These are phyloP conservation scores for Pheosia tremula DNA, from an alignment of 2,888 invertebrate genomes.

Conservation along the genomic window DNA sequence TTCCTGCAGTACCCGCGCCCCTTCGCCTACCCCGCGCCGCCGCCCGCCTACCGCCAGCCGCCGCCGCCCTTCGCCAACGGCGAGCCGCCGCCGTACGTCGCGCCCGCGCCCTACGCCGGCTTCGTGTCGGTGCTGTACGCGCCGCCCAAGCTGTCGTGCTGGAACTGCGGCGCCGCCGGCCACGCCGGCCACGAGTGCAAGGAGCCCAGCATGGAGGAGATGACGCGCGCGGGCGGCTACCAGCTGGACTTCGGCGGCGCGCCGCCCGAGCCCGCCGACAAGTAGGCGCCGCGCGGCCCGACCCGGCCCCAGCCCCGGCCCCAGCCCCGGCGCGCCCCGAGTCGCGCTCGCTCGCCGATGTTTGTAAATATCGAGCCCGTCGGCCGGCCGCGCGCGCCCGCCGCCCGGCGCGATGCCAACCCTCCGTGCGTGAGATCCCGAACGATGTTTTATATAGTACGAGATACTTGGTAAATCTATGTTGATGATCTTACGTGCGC, in stretches of 20 bases:
- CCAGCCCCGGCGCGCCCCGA: constrained; percentile 16
- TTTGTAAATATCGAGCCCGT: no score
- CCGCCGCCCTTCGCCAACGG: constrained; percentile 78
- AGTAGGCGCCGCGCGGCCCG: constrained; percentile 50
- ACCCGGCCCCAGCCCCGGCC: constrained; percentile 19
- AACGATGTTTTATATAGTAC: constrained; percentile 48
- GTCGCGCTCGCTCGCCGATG: background rate
- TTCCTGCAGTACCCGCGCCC: constrained; percentile 70
- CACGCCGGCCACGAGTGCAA: constrained; percentile 95
- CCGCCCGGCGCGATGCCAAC: constrained; percentile 35
- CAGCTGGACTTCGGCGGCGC: constrained; percentile 87
- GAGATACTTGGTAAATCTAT: constrained; percentile 50
- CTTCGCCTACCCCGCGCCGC: constrained; percentile 71
- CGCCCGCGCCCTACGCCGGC: constrained; percentile 73
- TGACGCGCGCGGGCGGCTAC: constrained; percentile 90
- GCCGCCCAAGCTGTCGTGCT: constrained; percentile 90
- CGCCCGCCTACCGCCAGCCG: constrained; percentile 72
- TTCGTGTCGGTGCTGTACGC: constrained; percentile 83
- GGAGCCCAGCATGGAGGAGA: constrained; percentile 96
- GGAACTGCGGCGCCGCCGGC: constrained; percentile 94
- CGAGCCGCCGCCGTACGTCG: constrained; percentile 73
- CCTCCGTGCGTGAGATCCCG: constrained; percentile 33
- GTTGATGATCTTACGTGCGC: constrained; percentile 57
- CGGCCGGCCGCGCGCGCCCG: background rate
- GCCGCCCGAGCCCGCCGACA: constrained; percentile 71